Conservation (phyloP, 2,113 vertebrate species). For the Pedetes capensis region DNA sequence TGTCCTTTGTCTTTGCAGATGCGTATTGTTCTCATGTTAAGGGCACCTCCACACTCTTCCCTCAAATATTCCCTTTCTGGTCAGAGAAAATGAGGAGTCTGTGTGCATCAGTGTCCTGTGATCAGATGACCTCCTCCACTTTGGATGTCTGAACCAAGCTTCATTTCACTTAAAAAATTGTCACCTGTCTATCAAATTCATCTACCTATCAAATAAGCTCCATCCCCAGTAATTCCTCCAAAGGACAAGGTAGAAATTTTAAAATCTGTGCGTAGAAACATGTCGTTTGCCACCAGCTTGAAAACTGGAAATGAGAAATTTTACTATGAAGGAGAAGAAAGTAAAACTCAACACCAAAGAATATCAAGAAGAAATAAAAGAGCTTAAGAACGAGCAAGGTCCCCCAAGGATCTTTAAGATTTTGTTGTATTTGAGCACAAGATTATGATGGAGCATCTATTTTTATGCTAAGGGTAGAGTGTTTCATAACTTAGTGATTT, state of each 20-base stretch:
- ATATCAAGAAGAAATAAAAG: not conserved
- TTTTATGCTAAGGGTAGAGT: not conserved
- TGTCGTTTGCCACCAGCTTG: not conserved
- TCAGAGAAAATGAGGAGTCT: not conserved
- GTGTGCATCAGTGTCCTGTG: not conserved
- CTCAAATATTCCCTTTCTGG: not conserved
- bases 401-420: not conserved
- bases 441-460: not conserved
- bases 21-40: not conserved
- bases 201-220: not conserved
- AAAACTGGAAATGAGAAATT: not conserved
- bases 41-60: not conserved
- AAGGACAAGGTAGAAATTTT: not conserved
- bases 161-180: not conserved
- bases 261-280: not conserved
- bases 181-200: not conserved
- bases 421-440: not conserved
- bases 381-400: not conserved
- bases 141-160: not conserved
- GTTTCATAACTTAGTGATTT: not conserved
- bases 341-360: not conserved
- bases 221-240: not conserved
- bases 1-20: not conserved
- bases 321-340: not conserved
- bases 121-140: not conserved